Evolutionary conservation across 1,140 invertebrate genomes (phyloP).

Genomic region (Aphaenogaster ashmeadi): DNA sequence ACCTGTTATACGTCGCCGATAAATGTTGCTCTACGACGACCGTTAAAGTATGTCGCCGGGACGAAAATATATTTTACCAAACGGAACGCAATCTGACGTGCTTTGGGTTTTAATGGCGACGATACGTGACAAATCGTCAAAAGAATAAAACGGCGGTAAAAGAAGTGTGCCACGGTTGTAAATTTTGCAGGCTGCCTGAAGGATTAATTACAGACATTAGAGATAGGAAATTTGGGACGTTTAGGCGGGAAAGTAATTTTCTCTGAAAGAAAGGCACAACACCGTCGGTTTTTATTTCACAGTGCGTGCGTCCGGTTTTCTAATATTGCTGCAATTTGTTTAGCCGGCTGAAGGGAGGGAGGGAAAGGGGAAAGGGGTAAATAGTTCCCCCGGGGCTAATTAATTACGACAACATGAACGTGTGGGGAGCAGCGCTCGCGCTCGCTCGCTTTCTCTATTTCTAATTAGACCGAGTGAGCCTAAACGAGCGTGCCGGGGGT

Average conservation of each 20-base stretch:
- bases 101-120: neutral
- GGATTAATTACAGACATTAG: neutral
- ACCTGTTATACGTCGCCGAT: conserved; percentile 7
- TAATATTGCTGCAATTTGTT: conserved; percentile 68
- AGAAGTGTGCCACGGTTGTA: neutral
- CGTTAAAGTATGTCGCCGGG: neutral
- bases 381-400: conserved; percentile 66
- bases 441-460: conserved; percentile 62
- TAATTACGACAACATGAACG: conserved; percentile 68
- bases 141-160: neutral
- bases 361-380: neutral
- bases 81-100: neutral
- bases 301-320: conserved; percentile 5
- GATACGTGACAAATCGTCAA: neutral
- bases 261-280: neutral
- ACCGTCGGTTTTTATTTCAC: conserved; percentile 12
- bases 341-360: conserved; percentile 4
- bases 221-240: conserved; percentile 2
- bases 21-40: neutral
- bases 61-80: neutral
- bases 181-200: neutral
- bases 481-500: conserved; percentile 21
- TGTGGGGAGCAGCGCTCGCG: neutral
- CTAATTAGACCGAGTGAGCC: conserved; percentile 47
- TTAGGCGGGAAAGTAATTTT: conserved; percentile 45